These are phyloP conservation scores for Lordiphosa stackelbergi DNA, from an alignment of 1,140 invertebrate species.

Conservation along the genomic window DNA sequence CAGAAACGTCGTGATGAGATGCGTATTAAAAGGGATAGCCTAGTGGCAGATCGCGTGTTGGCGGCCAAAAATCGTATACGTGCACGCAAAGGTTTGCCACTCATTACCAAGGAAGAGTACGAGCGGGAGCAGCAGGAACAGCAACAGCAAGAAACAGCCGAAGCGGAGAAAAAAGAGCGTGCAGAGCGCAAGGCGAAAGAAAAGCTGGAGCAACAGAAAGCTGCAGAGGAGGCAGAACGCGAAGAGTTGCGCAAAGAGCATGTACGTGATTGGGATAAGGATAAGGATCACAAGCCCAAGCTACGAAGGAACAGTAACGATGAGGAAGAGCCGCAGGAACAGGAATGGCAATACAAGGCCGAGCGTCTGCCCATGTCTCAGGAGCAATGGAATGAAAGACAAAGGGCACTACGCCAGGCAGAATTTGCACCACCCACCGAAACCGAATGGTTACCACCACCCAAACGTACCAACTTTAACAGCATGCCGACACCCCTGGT, in stretches of 20 bases:
- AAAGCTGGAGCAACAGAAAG: slow-evolving; percentile 63
- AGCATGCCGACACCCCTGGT: slow-evolving; percentile 37
- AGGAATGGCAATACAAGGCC: slow-evolving; percentile 78
- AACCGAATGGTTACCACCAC: slow-evolving; percentile 3
- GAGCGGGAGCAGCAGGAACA: slow-evolving; percentile 40
- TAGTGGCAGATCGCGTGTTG: slow-evolving; percentile 85
- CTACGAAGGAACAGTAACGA: slow-evolving; percentile 7
- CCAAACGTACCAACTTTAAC: slow-evolving; percentile 67
- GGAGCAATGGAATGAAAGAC: slow-evolving; percentile 88
- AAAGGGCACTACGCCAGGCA: slow-evolving; percentile 81
- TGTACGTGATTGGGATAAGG: slow-evolving; percentile 84
- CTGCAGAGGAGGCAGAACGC: slow-evolving; percentile 73
- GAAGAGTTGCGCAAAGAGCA: slow-evolving; percentile 79
- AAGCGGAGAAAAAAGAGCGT: slow-evolving; percentile 78
- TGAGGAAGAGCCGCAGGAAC: slow-evolving; percentile 51
- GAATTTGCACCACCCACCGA: slow-evolving; percentile 84
- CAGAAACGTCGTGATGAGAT: slow-evolving; percentile 82
- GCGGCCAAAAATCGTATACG: slow-evolving; percentile 88
- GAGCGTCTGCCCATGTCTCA: slow-evolving; percentile 82
- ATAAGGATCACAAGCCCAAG: slow-evolving; percentile 77
- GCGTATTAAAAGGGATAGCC: slow-evolving; percentile 82
- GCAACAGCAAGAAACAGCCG: slow-evolving; percentile 76
- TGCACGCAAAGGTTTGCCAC: slow-evolving; percentile 85
- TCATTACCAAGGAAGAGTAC: slow-evolving; percentile 68
- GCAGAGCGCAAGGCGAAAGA: slow-evolving; percentile 77